phyloP scores from a whole-genome alignment of 64 coral and sea anemone genomes.

The Montipora sp. region DNA sequence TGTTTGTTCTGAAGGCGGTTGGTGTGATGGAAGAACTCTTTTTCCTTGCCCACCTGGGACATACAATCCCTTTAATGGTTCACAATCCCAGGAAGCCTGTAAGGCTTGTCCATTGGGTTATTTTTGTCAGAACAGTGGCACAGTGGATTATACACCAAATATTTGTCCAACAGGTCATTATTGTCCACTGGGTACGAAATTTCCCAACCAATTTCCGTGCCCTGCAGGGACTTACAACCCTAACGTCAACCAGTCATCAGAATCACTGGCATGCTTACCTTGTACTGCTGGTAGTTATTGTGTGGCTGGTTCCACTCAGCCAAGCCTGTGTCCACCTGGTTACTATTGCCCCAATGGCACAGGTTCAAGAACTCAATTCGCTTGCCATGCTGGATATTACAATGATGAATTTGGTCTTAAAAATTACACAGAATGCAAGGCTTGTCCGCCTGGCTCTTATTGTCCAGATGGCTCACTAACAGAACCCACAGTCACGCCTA shows the following conservation, averaged over 20 bases:
- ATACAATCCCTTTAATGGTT: conserved; percentile 86
- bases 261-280: conserved; percentile 70
- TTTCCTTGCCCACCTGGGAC: conserved; percentile 85
- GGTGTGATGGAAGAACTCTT: conserved; percentile 90
- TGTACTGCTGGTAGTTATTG: conserved; percentile 89
- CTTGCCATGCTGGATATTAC: conserved; percentile 90
- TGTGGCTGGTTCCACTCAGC: conserved; percentile 67
- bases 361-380: conserved; percentile 75
- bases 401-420: conserved; percentile 77
- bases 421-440: conserved; percentile 92
- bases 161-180: conserved; percentile 89
- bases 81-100: conserved; percentile 69
- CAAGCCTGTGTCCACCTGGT: conserved; percentile 74
- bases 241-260: conserved; percentile 60
- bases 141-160: conserved; percentile 58
- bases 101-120: conserved; percentile 84
- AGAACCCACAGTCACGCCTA: conserved; percentile 78
- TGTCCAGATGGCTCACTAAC: conserved; percentile 92
- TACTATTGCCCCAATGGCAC: conserved; percentile 96
- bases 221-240: conserved; percentile 88
- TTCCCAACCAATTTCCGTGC: conserved; percentile 85
- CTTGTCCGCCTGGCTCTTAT: conserved; percentile 86
- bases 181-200: conserved; percentile 89
- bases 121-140: conserved; percentile 83
- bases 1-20: conserved; percentile 84